phyloP scores from a whole-genome alignment of 2,888 invertebrate genomes.

The Thysanoteuthis rhombus region DNA sequence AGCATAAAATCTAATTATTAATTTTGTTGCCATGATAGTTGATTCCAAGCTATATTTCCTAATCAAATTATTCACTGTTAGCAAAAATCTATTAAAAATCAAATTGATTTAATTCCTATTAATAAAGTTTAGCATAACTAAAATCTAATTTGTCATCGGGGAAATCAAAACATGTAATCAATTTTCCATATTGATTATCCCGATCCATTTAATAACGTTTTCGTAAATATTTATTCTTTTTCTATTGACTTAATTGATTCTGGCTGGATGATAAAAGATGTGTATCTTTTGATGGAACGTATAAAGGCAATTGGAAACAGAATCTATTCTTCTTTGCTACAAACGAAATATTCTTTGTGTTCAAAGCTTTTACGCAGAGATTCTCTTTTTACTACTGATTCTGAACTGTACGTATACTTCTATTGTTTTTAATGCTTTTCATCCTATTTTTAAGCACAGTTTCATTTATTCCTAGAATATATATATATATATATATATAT shows the following conservation, averaged over 20 bases:
- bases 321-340: too few species aligned
- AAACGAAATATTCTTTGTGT: too few species aligned
- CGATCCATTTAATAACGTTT: background rate
- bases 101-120: background rate
- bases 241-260: background rate
- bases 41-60: background rate
- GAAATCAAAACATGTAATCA: background rate
- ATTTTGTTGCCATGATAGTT: background rate
- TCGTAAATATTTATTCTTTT: background rate
- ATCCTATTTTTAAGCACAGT: too few species aligned
- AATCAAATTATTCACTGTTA: background rate
- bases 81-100: slow-evolving; percentile 12
- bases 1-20: background rate
- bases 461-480: too few species aligned
- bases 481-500: too few species aligned
- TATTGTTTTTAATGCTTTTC: too few species aligned
- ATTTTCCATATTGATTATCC: background rate
- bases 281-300: background rate
- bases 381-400: too few species aligned
- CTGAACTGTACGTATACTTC: too few species aligned
- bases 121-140: background rate
- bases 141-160: background rate
- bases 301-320: too few species aligned
- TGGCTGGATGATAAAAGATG: background rate
- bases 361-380: too few species aligned